Conservation (phyloP, 2,797 vertebrate species). For the Leontopithecus rosalia region DNA sequence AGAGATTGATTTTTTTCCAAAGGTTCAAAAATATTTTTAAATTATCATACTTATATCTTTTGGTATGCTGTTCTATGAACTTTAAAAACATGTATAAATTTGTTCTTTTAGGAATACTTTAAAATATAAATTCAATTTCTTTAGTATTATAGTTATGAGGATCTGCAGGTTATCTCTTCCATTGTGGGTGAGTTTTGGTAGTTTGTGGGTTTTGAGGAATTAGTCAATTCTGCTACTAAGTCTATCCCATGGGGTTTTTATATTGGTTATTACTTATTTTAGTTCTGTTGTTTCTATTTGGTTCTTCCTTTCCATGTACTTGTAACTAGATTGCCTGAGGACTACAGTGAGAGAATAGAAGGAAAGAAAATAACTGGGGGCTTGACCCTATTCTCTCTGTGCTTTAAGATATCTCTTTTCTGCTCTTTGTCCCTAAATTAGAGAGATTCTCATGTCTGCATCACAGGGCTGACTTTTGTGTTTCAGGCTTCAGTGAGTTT, state of each 20-base stretch:
- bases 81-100: not conserved
- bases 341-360: not conserved
- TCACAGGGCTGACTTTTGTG: not conserved
- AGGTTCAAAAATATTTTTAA: not conserved
- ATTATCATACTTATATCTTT: not conserved
- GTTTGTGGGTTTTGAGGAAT: not conserved
- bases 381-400: not conserved
- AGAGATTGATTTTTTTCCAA: not conserved
- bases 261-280: not conserved
- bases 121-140: not conserved
- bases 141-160: not conserved
- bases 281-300: not conserved
- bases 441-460: not conserved
- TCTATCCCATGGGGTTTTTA: not conserved
- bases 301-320: not conserved
- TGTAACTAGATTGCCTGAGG: not conserved
- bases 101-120: not conserved
- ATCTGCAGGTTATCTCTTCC: not conserved
- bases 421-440: not conserved
- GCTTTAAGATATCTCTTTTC: not conserved
- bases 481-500: not conserved
- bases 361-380: not conserved
- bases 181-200: not conserved
- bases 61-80: not conserved
- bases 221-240: not conserved